A percentile compares a stretch with the other conserved stretches of the same genome.
Evolutionary conservation across 2,113 vertebrate species (phyloP).

Genomic region (Lamprologus callipterus): DNA sequence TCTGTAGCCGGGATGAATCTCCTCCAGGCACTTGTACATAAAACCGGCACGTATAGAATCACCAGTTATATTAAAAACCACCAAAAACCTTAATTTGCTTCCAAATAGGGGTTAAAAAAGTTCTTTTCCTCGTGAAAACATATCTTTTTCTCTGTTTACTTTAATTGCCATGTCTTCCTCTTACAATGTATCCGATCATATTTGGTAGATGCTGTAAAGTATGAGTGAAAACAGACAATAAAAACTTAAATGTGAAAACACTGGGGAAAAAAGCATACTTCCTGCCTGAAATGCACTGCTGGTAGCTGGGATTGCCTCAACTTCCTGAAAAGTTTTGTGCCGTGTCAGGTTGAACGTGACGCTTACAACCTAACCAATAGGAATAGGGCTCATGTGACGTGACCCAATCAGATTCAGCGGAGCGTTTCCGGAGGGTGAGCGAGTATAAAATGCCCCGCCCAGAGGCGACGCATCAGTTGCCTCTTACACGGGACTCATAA

Average conservation of each 20-base stretch:
- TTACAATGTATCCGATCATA: neutral
- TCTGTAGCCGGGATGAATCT: neutral
- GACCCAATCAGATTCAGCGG: neutral
- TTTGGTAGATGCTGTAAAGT: neutral
- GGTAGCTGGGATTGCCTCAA: neutral
- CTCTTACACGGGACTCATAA: conserved; percentile 57
- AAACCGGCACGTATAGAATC: neutral
- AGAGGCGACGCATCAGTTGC: neutral
- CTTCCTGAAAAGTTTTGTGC: neutral
- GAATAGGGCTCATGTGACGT: neutral
- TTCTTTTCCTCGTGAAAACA: too few relatives aligned
- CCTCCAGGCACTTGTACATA: neutral
- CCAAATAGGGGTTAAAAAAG: too few relatives aligned
- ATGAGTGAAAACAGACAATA: neutral
- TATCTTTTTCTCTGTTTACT: neutral
- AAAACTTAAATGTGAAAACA: neutral
- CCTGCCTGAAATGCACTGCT: neutral
- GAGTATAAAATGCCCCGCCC: conserved; percentile 20
- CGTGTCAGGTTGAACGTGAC: neutral
- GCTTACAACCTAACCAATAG: neutral
- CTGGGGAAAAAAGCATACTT: accelerated
- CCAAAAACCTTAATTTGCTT: too few relatives aligned
- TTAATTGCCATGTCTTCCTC: neutral
- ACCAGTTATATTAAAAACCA: too few relatives aligned
- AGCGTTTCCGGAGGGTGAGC: neutral